Evolutionary conservation across 2,888 invertebrate species (phyloP).

Genomic region (Eupelmus urozonus): DNA sequence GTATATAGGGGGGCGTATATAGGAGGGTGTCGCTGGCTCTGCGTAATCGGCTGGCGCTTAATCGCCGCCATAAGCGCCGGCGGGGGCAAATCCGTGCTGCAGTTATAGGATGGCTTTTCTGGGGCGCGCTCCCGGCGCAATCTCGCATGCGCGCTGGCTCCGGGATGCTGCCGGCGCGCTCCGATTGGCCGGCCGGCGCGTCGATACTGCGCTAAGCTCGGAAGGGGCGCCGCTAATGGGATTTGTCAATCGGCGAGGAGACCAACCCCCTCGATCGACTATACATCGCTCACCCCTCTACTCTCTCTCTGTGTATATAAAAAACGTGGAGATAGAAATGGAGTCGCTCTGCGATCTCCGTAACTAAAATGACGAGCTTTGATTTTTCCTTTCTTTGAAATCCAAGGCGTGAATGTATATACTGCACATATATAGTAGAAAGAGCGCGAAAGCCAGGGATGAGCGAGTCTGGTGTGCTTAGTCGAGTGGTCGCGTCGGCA

Average conservation of each 20-base stretch:
- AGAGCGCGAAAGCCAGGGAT: not conserved
- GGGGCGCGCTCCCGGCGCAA: not conserved
- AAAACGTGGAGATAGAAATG: no score
- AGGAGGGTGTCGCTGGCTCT: not conserved
- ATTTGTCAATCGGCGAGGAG: slow-evolving; percentile 53
- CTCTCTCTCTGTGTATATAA: no score
- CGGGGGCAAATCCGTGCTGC: slow-evolving; percentile 64
- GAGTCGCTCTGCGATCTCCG: no score
- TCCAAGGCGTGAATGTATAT: no score
- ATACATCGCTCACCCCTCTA: no score
- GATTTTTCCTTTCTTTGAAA: no score
- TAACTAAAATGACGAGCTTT: no score
- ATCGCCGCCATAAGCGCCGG: not conserved
- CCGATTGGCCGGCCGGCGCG: slow-evolving; percentile 72
- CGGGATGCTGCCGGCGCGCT: slow-evolving; percentile 74
- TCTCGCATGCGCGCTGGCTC: slow-evolving; percentile 68
- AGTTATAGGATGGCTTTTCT: slow-evolving; percentile 39
- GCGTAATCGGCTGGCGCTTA: slow-evolving; percentile 1
- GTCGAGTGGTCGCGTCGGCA: no score
- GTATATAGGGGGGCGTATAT: no score
- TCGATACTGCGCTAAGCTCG: slow-evolving; percentile 67
- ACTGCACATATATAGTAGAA: no score
- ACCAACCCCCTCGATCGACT: slow-evolving; percentile 11
- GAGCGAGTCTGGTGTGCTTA: no score
- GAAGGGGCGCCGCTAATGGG: slow-evolving; percentile 37